A percentile compares a stretch with the other conserved stretches of the same genome.
Conservation (phyloP, 1,140 invertebrate species). For the Carcinoscorpius rotundicauda region DNA sequence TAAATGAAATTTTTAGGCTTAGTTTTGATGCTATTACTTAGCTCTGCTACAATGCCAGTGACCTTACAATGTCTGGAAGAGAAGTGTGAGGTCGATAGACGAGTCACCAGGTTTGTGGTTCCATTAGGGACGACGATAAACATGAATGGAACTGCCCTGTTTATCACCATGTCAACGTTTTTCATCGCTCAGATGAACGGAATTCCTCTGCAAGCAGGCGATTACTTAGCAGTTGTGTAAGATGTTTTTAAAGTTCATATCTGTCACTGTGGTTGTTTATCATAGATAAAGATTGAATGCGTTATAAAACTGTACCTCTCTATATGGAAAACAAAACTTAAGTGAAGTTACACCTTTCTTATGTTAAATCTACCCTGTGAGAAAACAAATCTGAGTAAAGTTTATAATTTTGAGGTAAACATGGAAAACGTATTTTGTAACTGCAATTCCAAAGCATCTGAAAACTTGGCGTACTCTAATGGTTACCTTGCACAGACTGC, state of each 20-base stretch:
- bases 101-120: conserved; percentile 79
- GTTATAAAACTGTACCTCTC: no score
- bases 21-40: conserved; percentile 31
- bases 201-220: conserved; percentile 59
- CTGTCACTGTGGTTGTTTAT: no score
- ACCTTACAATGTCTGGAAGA: conserved; percentile 90
- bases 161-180: conserved; percentile 70
- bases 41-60: conserved; percentile 83
- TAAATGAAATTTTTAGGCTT: conserved; percentile 20
- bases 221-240: conserved; percentile 66
- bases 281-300: no score
- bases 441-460: no score
- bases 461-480: no score
- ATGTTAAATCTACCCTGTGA: no score
- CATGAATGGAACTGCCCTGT: conserved; percentile 90
- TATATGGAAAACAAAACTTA: no score
- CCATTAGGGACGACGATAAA: conserved; percentile 82
- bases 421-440: no score
- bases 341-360: no score
- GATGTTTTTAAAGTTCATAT: conserved; percentile 21
- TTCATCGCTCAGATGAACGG: conserved; percentile 87
- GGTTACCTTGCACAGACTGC: no score
- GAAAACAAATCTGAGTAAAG: no score
- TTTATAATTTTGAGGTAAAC: no score
- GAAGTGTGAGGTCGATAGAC: conserved; percentile 69